Conservation (phyloP, 2,797 vertebrate species). For the Xenentodon cancila region DNA sequence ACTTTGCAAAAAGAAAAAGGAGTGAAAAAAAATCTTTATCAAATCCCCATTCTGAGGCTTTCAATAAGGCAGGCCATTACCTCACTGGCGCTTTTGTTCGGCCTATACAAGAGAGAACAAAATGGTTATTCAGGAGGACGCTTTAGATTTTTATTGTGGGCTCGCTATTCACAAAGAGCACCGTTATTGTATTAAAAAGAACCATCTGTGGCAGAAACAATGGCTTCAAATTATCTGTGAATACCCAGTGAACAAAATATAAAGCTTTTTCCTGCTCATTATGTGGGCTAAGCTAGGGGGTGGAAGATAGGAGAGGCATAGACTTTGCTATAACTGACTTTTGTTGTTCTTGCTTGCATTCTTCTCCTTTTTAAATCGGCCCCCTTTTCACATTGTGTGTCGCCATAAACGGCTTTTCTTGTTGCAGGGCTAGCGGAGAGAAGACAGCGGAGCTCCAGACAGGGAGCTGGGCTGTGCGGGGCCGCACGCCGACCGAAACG, state of each 20-base stretch:
- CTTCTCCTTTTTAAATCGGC: constrained; percentile 95
- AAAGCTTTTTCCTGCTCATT: constrained; percentile 98
- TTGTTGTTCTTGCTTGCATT: constrained; percentile 99
- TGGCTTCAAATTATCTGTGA: constrained; percentile 99
- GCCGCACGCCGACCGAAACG: constrained; percentile 40
- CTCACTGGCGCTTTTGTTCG: constrained; percentile 99
- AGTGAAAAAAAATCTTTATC: constrained; percentile 93
- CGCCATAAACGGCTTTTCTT: constrained; percentile 98
- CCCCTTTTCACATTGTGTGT: constrained; percentile 95
- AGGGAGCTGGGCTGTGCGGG: constrained; percentile 75
- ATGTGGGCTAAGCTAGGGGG: constrained; percentile 93
- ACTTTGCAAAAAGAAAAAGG: constrained; percentile 83
- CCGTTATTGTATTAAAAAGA: constrained; percentile 99
- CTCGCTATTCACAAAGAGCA: constrained; percentile 98
- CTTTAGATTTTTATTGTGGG: constrained; percentile 99
- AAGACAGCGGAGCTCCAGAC: constrained; percentile 78
- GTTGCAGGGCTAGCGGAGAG: constrained; percentile 89
- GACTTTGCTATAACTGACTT: constrained; percentile 95
- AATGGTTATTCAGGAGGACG: constrained; percentile 99
- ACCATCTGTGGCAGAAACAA: constrained; percentile 99
- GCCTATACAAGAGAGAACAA: constrained; percentile 99
- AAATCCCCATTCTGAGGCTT: constrained; percentile 97
- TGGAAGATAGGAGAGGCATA: constrained; percentile 85
- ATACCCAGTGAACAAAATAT: constrained; percentile 99
- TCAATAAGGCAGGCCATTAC: constrained; percentile 99